Evolutionary conservation across 2,888 invertebrate genomes (phyloP).

Genomic region (Drosophila nr. medialis): DNA sequence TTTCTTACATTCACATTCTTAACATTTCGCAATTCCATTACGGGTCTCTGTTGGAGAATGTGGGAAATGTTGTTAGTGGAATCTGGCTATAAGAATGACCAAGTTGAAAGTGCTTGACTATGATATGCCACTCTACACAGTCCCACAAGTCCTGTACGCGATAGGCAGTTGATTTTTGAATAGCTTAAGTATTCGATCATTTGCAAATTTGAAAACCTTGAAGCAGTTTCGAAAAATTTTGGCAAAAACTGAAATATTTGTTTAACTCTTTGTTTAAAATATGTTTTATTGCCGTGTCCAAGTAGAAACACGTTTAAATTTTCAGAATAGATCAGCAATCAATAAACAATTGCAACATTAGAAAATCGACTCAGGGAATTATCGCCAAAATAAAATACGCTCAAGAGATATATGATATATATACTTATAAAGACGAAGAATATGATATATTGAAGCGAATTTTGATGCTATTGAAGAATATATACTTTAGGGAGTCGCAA

Average conservation of each 20-base stretch:
- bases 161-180: neutral
- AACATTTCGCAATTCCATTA: neutral
- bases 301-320: neutral
- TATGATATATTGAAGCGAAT: neutral
- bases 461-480: neutral
- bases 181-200: neutral
- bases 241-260: neutral
- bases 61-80: neutral
- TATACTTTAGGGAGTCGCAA: neutral
- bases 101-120: neutral
- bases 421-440: neutral
- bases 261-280: too few species aligned
- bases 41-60: neutral
- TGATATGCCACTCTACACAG: too few species aligned
- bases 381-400: neutral
- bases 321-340: rapidly evolving
- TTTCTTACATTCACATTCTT: neutral
- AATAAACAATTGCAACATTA: neutral
- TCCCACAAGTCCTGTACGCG: neutral
- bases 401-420: neutral
- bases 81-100: neutral
- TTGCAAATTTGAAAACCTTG: neutral
- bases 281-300: neutral
- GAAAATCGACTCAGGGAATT: too few species aligned
- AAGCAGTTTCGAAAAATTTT: neutral